phyloP scores from a whole-genome alignment of 2,113 vertebrate species.

The Mixornis gularis region DNA sequence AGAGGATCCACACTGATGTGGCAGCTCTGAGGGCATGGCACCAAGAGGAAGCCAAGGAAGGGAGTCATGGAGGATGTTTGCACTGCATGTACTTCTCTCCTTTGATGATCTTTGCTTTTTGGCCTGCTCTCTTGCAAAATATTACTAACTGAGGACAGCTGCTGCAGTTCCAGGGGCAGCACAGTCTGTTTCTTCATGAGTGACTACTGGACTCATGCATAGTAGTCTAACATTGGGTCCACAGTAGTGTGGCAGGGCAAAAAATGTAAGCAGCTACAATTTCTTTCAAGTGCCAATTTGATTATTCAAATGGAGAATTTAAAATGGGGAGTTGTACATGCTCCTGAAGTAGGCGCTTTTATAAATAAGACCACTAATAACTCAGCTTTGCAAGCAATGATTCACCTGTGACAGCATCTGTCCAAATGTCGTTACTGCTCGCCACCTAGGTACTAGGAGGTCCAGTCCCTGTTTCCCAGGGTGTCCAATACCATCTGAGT shows the following conservation, averaged over 20 bases:
- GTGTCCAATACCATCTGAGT: rapidly evolving
- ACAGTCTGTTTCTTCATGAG: background rate
- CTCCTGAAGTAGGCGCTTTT: background rate
- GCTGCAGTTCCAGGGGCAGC: background rate
- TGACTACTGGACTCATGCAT: background rate
- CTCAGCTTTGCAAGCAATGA: background rate
- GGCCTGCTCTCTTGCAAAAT: background rate
- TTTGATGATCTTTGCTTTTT: background rate
- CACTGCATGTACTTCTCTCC: background rate
- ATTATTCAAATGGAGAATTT: background rate
- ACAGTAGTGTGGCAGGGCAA: background rate
- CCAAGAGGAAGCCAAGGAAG: background rate
- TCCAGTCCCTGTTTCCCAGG: background rate
- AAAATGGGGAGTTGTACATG: background rate
- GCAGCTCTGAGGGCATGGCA: background rate
- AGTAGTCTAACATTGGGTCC: background rate
- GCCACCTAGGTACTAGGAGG: background rate
- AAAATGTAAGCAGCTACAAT: background rate
- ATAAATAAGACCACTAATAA: background rate
- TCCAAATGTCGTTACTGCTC: background rate
- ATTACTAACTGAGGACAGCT: background rate
- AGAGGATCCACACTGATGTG: rapidly evolving
- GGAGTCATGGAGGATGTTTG: background rate
- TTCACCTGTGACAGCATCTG: background rate
- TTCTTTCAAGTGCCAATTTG: background rate